These are phyloP conservation scores for Cataglyphis hispanica DNA, from an alignment of 1,140 invertebrate species.

Conservation along the genomic window DNA sequence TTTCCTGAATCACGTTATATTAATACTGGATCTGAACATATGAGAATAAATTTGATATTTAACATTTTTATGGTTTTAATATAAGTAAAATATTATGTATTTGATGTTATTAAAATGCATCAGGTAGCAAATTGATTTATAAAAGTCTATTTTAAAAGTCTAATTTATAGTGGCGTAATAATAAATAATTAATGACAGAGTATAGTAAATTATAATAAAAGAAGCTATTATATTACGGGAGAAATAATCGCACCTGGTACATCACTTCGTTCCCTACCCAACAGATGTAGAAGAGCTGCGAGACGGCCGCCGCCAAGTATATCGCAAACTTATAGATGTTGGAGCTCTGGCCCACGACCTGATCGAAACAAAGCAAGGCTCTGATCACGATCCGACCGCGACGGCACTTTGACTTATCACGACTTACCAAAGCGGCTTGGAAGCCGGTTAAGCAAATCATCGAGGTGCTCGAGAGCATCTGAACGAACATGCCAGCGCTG, in stretches of 20 bases:
- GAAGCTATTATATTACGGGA: neutral
- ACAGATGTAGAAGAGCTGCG: slow-evolving; percentile 69
- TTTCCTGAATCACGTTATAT: neutral
- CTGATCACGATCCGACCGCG: slow-evolving; percentile 56
- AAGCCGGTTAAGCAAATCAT: slow-evolving; percentile 79
- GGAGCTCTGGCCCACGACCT: slow-evolving; percentile 71
- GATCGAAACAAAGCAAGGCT: slow-evolving; percentile 38
- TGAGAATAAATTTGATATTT: neutral
- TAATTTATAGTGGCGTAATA: neutral
- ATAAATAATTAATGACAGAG: neutral
- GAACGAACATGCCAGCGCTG: slow-evolving; percentile 73
- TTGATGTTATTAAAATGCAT: neutral
- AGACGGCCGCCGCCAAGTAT: slow-evolving; percentile 65
- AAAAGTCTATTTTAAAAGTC: no score
- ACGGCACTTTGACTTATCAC: slow-evolving; percentile 35
- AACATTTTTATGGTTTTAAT: neutral
- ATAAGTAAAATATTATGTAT: neutral
- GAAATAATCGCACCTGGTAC: slow-evolving; percentile 52
- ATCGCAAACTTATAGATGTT: slow-evolving; percentile 64
- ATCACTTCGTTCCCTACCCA: slow-evolving; percentile 73
- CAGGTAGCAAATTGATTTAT: no score
- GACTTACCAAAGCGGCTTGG: slow-evolving; percentile 74
- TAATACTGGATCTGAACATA: neutral
- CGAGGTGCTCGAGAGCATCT: slow-evolving; percentile 73
- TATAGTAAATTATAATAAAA: neutral